Conservation (phyloP, 2,113 vertebrate species). For the Geococcyx californianus region DNA sequence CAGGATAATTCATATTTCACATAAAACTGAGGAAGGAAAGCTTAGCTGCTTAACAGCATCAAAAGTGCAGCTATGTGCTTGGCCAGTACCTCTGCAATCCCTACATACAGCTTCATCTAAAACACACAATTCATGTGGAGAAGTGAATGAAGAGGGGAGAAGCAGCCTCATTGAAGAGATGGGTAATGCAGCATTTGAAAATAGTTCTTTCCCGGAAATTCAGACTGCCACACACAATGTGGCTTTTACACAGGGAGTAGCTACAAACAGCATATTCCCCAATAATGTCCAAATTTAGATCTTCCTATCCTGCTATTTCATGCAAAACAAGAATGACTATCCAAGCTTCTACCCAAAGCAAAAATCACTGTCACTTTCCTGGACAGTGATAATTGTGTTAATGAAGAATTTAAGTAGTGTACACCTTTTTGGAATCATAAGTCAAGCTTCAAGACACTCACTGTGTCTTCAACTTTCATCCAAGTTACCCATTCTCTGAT, state of each 20-base stretch:
- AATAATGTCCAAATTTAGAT: neutral
- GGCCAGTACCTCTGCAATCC: constrained; percentile 5
- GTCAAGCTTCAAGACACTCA: neutral
- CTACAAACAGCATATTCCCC: neutral
- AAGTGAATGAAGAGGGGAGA: constrained; percentile 3
- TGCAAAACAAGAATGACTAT: neutral
- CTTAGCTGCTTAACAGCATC: neutral
- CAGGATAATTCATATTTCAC: neutral
- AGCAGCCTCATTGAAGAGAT: neutral
- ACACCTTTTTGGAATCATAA: neutral
- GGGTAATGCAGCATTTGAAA: constrained; percentile 31
- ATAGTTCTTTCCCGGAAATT: neutral
- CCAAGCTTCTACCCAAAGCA: neutral
- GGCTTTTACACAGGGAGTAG: neutral
- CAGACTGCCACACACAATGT: neutral
- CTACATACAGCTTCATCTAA: neutral
- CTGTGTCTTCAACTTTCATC: neutral
- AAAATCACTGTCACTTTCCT: neutral
- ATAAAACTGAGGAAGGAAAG: constrained; percentile 7
- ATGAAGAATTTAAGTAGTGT: neutral
- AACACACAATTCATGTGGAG: neutral
- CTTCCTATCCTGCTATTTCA: neutral
- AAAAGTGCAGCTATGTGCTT: neutral
- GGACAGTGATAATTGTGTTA: neutral
- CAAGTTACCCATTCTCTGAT: neutral